These are phyloP conservation scores for Drosophila melanogaster DNA, from an alignment of 1,140 invertebrate genomes.

Conservation along the genomic window Release_6_plus_ISO1_MT NT_033777.3:30978501-30979000, in stretches of 20 bases:
- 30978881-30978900: slow-evolving; percentile 16
- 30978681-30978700: not conserved
- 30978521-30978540: too few species aligned
- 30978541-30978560: not conserved
- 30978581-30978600: slow-evolving; percentile 2
- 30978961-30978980: slow-evolving; percentile 27
- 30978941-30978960: slow-evolving; percentile 11
- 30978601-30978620: slow-evolving; percentile 1
- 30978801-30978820: slow-evolving; percentile 32
- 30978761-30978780: slow-evolving; percentile 29
- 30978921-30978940: slow-evolving; percentile 1
- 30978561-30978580: not conserved
- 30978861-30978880: slow-evolving; percentile 55
- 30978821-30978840: slow-evolving; percentile 4
- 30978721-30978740: slow-evolving; percentile 29
- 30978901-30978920: slow-evolving; percentile 20
- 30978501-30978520: too few species aligned
- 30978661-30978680: slow-evolving; percentile 8
- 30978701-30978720: not conserved
- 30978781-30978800: slow-evolving; percentile 2
- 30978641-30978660: slow-evolving; percentile 4
- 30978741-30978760: slow-evolving; percentile 29
- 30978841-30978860: slow-evolving; percentile 19
- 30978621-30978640: slow-evolving; percentile 6
- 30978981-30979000: slow-evolving; percentile 54